Evolutionary conservation across 2,888 invertebrate species (phyloP), one percentile per base, ranked within the genome.

Genomic region (Thymelicus acteon): DNA sequence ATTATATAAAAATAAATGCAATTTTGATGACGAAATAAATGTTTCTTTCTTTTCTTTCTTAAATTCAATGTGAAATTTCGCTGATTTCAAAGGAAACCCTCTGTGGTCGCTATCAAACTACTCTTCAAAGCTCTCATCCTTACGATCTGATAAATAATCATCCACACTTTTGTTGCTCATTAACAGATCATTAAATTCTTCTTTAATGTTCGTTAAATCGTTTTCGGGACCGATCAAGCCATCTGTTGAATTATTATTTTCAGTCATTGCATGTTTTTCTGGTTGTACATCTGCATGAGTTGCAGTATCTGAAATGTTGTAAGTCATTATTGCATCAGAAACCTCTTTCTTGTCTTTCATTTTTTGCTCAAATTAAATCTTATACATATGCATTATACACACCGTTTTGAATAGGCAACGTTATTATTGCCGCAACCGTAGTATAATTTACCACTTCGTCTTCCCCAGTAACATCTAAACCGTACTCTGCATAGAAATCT

Each of bases 81-180:
- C 31, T 31, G 0, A 44, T 44, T 44, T 8, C 10, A 44, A 44
- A 44, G 44, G 19, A 7, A n/a, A n/a, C n/a, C 2, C 6, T 19
- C 8, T 15, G 15, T 3, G 7, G 49, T 52, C 19, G 7, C 3
- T 7, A 19, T 19, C 19, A 52, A 52, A 52, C 15, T 15, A 52
- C 49, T 7, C 49, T 52, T 19, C 5, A 12, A 44, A 19, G 15
- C 8, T 61, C 8, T 19, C n/a, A 15, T 19, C 19, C 92, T 92
- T 86, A 92, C 92, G 86, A 78, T 92, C 88, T 12, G 84, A 80
- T 62, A 90, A 79, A 78, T 88, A 87, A 67, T 90, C 85, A 60
- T 88, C 87, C 60, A 82, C 67, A 37, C 78, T 73, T 72, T 75
- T 76, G 64, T 80, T 80, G 52, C 66, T 74, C 31, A 68, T 65